Base-by-base conservation (phyloP, 2,113 vertebrate species). In the Pedionomus torquatus region DNA sequence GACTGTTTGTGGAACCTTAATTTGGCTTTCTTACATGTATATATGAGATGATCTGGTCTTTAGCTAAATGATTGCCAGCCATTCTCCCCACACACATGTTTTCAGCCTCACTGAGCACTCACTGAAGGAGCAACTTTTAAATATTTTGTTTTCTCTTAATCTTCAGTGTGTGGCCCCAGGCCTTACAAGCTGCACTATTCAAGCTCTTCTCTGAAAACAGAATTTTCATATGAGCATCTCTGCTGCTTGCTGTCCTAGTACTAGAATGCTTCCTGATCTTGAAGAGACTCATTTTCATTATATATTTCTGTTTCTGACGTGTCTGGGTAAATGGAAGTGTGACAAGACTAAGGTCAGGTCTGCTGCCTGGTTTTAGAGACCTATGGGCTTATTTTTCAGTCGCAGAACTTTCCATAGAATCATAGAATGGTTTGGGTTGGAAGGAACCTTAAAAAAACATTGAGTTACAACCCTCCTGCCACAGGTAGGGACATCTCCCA, bases 71-170 rank as follows among this genome's bases (percentile, higher is more conserved):
- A 68, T 72, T 84, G 74, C 61, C 37, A 87, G 94, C 74, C 64
- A 14, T 71, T 84, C 89, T 93, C 43, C 64, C 39, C 60, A 13
- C 49, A 28, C 35, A 48, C 31, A 10, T 4, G 4, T 93, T 41
- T 11, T 76, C 75, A 76, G 89, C 87, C 63, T 95, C 91, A 87
- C 1, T 96, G 66, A 93, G 81, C 61, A 37, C 78, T 93, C 52
- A 37, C 63, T 95, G 81, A 91, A 84, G 83, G 61, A 96, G 51
- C 61, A 82, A 79, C 39, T 89, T 89, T 1, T 60, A 91, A 93
- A 91, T 94, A 85, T 83, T 93, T 93, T 93, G 78, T 65, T 94
- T 96, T 90, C 77, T 72, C 30, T 26, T 81, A 7, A 4, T 91
- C 44, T 93, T 87, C 25, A 21, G 26, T 70, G 54, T 79, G 66